phyloP scores from a whole-genome alignment of 2,113 vertebrate genomes.

The Dicerorhinus sumatrensis region DNA sequence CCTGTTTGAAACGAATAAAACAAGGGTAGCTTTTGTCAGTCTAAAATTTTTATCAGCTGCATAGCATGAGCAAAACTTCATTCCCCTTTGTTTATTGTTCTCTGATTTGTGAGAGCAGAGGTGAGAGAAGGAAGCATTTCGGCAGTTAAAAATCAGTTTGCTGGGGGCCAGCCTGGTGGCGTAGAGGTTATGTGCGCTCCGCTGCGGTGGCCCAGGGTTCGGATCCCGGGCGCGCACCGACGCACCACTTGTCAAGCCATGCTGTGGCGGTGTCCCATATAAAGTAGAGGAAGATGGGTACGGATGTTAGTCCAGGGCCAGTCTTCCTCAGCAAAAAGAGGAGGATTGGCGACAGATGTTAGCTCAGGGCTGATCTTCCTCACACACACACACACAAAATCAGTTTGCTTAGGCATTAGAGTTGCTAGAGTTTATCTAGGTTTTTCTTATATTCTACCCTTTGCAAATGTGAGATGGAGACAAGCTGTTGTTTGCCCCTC shows the following conservation, averaged over 20 bases:
- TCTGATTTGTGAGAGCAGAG: neutral
- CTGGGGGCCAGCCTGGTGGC: neutral
- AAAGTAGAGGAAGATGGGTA: no score
- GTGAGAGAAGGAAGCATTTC: neutral
- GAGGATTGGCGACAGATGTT: no score
- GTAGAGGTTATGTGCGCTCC: no score
- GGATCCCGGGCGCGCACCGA: no score
- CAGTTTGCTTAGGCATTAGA: neutral
- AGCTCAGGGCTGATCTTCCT: no score
- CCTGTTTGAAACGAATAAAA: constrained; percentile 33
- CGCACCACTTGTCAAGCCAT: no score
- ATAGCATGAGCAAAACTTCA: neutral
- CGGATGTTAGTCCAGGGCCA: no score
- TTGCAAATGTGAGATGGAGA: neutral
- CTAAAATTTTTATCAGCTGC: neutral
- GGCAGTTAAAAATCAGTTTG: neutral
- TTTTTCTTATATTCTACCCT: neutral
- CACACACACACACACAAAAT: neutral
- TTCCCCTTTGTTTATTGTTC: neutral
- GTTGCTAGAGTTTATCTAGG: neutral
- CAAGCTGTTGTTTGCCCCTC: neutral
- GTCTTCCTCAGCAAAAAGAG: no score
- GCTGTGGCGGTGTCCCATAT: no score
- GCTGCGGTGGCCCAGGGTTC: no score
- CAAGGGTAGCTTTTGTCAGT: neutral